Conservation (phyloP, 2,888 invertebrate species). For the Volucella inanis region DNA sequence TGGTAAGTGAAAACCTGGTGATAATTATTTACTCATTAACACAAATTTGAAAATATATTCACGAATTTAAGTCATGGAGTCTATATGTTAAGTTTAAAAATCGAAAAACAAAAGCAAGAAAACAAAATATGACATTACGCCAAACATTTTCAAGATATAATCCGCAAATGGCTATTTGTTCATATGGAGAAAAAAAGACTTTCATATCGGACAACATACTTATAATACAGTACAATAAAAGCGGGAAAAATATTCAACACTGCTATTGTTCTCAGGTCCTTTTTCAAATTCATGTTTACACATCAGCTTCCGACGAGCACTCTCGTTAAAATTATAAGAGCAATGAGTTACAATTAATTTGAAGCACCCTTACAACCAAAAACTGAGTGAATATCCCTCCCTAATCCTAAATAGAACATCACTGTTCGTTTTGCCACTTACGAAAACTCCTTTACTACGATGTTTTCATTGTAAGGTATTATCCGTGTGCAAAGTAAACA, state of each 20-base stretch:
- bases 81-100: too few species aligned
- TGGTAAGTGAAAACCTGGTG: too few species aligned
- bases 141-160: background rate
- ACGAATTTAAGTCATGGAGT: too few species aligned
- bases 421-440: slow-evolving; percentile 33
- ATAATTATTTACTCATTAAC: too few species aligned
- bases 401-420: slow-evolving; percentile 22
- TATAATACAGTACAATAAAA: slow-evolving; percentile 38
- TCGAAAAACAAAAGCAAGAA: too few species aligned
- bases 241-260: slow-evolving; percentile 21
- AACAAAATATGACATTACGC: too few species aligned
- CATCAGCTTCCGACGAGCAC: slow-evolving; percentile 68
- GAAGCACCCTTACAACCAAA: slow-evolving; percentile 60
- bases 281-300: slow-evolving; percentile 59
- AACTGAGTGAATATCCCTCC: slow-evolving; percentile 22
- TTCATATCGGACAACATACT: slow-evolving; percentile 14
- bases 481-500: slow-evolving; percentile 69
- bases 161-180: slow-evolving; percentile 45
- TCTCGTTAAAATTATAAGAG: slow-evolving; percentile 73
- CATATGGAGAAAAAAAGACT: slow-evolving; percentile 57
- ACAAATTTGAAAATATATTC: too few species aligned
- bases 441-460: slow-evolving; percentile 43
- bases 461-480: slow-evolving; percentile 67
- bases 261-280: slow-evolving; percentile 33
- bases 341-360: slow-evolving; percentile 74